phyloP scores from a whole-genome alignment of 2,888 invertebrate genomes.

The Drosophila antonietae region DNA sequence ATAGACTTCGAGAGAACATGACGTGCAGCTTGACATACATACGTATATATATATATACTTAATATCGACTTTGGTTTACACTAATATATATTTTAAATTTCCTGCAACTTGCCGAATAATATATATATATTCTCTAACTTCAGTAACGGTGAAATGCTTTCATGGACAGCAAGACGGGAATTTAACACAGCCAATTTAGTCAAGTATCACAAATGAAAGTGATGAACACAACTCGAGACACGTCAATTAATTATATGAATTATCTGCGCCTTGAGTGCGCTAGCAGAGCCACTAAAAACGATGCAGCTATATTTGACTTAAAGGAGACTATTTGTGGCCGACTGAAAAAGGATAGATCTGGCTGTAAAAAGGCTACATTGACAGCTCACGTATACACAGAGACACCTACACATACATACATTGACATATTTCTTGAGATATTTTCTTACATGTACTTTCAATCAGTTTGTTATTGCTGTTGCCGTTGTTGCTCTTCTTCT shows the following conservation, averaged over 20 bases:
- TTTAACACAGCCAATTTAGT: not conserved
- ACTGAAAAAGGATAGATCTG: not conserved
- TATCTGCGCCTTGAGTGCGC: not conserved
- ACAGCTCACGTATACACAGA: not conserved
- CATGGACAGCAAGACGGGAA: not conserved
- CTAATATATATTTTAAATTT: too few species aligned
- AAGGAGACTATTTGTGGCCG: not conserved
- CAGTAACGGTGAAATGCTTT: not conserved
- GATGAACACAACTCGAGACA: not conserved
- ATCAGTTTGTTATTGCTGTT: slow-evolving; percentile 31
- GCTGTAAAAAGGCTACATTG: not conserved
- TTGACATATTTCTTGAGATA: slow-evolving; percentile 19
- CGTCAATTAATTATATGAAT: not conserved
- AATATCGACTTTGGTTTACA: too few species aligned
- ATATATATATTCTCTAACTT: too few species aligned
- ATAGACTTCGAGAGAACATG: too few species aligned
- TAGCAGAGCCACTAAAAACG: not conserved
- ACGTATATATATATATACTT: too few species aligned
- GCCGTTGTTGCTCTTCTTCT: not conserved
- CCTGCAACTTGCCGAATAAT: too few species aligned
- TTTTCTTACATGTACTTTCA: slow-evolving; percentile 55
- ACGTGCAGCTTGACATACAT: too few species aligned
- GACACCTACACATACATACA: slow-evolving; percentile 26
- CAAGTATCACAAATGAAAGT: not conserved
- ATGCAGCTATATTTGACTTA: not conserved